Base-by-base conservation (phyloP, 1,140 invertebrate species). In the Drosophila auraria region DNA sequence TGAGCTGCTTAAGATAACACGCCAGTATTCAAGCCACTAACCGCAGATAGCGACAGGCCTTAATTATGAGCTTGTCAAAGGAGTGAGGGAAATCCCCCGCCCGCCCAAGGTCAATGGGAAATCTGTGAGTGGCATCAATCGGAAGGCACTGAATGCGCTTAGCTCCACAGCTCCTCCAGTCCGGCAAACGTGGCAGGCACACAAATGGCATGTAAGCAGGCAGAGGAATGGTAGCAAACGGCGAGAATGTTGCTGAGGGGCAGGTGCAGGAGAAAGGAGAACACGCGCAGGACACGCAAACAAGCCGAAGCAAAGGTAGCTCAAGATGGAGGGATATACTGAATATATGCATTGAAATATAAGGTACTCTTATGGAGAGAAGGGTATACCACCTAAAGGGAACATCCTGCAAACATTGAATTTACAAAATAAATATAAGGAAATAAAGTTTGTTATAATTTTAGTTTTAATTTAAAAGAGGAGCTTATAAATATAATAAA, bases 181-280 rank as follows among this genome's bases (percentile, higher is more conserved):
- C 60, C 58, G 14, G 60, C 38, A 76, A 69, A 86, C 83, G 83
- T 83, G 83, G 80, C 66, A 87, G 60, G 76, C 83, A 87, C 80
- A 87, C 66, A 87, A 87, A 83, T 89, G 71, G 62, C 79, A 30
- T 53, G 61, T 49, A 87, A 82, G 47, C 54, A 82, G 50, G 36
- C 4, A 30, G 3, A 60, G 12, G 20, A 49, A 42, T 49, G 14
- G 20, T 51, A 20, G 30, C 14, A 12, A 20, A 15, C 3, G 2
- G 3, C 27, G 0, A 2, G 15, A 9, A 8, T 12, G 1, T 33
- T 15, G 27, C 2, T 20, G 30, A n/a, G 33, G 25, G 25, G 20
- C 20, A 36, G 51, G 54, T 15, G 7, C 38, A 38, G 49, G 23
- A 38, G 36, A 59, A 69, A 42, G 63, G 63, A 42, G 42, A 50